phyloP scores from a whole-genome alignment of 2,113 vertebrate genomes.

The Dendrocopos noguchii region DNA sequence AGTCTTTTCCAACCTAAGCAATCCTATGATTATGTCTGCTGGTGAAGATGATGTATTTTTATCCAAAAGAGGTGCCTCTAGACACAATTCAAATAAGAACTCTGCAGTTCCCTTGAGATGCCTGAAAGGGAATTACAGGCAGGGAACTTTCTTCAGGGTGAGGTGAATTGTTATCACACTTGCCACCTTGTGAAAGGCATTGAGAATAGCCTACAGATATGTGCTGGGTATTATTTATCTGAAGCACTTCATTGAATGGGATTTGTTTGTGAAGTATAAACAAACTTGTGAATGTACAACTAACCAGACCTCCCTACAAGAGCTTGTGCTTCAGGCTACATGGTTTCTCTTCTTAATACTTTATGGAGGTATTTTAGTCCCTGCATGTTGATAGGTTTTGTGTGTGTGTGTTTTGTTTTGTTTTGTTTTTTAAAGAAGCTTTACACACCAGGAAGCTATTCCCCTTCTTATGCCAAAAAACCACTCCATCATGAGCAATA shows the following conservation, averaged over 20 bases:
- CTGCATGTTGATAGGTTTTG: no score
- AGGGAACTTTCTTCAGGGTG: not conserved
- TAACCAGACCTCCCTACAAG: not conserved
- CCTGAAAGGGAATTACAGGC: not conserved
- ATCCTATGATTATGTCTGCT: not conserved
- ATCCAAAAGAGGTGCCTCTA: not conserved
- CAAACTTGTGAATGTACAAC: not conserved
- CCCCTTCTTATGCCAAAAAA: no score
- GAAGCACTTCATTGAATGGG: not conserved
- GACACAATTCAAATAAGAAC: not conserved
- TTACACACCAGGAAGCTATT: no score
- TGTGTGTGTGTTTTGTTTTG: no score
- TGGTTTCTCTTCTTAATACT: not conserved
- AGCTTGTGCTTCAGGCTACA: not conserved
- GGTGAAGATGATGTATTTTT: not conserved
- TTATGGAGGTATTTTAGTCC: not conserved
- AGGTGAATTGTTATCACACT: conserved; percentile 15
- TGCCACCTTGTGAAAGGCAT: not conserved
- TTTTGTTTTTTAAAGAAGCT: no score
- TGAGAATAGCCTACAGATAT: not conserved
- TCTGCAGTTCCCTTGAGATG: not conserved
- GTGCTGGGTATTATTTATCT: not conserved
- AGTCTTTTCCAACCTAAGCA: not conserved
- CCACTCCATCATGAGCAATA: no score
- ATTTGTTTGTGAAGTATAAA: not conserved